Percentiles rank a stretch among this genome's conserved stretches.
Evolutionary conservation across 1,140 invertebrate genomes (phyloP).

Genomic region (Drosophila mauritiana): DNA sequence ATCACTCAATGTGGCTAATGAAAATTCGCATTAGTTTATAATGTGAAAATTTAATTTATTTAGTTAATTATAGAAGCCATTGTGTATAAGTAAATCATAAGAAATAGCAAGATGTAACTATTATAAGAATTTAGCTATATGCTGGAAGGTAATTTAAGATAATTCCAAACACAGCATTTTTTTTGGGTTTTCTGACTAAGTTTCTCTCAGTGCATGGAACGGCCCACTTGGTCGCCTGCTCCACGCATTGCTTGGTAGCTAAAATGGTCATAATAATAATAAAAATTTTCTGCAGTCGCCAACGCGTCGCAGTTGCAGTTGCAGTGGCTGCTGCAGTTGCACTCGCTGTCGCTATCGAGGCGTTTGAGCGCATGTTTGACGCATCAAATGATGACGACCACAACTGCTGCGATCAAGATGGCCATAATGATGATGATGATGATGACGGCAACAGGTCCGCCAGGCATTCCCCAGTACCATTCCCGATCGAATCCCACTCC

Average conservation of each 20-base stretch:
- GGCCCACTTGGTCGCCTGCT: slow-evolving; percentile 61
- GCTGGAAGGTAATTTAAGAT: too few relatives aligned
- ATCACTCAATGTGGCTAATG: too few relatives aligned
- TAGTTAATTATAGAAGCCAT: too few relatives aligned
- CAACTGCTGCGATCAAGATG: slow-evolving; percentile 14
- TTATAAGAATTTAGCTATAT: too few relatives aligned
- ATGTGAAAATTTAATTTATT: too few relatives aligned
- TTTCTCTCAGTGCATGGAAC: slow-evolving; percentile 11
- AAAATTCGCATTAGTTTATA: too few relatives aligned
- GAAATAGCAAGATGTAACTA: too few relatives aligned
- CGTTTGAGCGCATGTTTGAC: slow-evolving; percentile 81
- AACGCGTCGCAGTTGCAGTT: slow-evolving; percentile 42
- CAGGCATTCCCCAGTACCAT: slow-evolving; percentile 36
- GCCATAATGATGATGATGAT: slow-evolving; percentile 15
- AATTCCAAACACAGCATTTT: too few relatives aligned
- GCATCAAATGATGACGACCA: slow-evolving; percentile 64
- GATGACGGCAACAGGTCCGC: slow-evolving; percentile 63
- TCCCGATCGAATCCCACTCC: slow-evolving; percentile 29
- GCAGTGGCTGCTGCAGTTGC: slow-evolving; percentile 10
- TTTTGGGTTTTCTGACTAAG: too few relatives aligned
- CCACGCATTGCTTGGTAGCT: slow-evolving; percentile 74
- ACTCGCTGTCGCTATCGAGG: slow-evolving; percentile 53
- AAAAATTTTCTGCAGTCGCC: slow-evolving; percentile 71
- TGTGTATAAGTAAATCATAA: too few relatives aligned
- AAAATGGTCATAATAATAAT: slow-evolving; percentile 82